Evolutionary conservation across 2,888 invertebrate species (phyloP).

Genomic region (Drosophila bunnanda): DNA sequence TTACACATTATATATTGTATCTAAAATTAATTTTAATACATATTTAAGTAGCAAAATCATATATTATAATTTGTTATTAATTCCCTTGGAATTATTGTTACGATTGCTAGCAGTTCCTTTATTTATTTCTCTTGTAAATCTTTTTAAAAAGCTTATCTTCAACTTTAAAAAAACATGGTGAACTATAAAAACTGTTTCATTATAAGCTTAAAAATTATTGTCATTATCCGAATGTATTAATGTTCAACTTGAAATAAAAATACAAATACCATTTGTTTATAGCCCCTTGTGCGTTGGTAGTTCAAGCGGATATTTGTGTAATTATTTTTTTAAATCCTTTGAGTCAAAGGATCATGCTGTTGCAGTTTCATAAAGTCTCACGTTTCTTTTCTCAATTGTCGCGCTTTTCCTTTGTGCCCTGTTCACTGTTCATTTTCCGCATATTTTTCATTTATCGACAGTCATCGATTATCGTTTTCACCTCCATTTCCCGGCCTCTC

Average conservation of each 20-base stretch:
- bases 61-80: background rate
- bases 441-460: constrained; percentile 33
- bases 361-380: constrained; percentile 23
- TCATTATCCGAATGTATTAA: background rate
- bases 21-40: background rate
- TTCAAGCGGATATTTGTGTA: background rate
- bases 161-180: too few species aligned
- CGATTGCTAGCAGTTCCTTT: too few species aligned
- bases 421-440: constrained; percentile 11
- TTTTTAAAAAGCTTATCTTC: too few species aligned
- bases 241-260: background rate
- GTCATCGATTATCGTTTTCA: constrained; percentile 39
- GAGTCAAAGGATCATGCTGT: constrained; percentile 9
- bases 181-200: background rate
- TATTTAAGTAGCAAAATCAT: too few species aligned
- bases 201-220: background rate
- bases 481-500: constrained; percentile 12
- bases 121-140: too few species aligned
- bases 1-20: background rate
- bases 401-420: constrained; percentile 22
- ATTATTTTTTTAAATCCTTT: constrained; percentile 2
- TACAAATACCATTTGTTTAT: background rate
- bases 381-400: constrained; percentile 34
- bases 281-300: too few species aligned
- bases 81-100: too few species aligned